phyloP scores from a whole-genome alignment of 2,113 vertebrate genomes.

The Gallinago media region DNA sequence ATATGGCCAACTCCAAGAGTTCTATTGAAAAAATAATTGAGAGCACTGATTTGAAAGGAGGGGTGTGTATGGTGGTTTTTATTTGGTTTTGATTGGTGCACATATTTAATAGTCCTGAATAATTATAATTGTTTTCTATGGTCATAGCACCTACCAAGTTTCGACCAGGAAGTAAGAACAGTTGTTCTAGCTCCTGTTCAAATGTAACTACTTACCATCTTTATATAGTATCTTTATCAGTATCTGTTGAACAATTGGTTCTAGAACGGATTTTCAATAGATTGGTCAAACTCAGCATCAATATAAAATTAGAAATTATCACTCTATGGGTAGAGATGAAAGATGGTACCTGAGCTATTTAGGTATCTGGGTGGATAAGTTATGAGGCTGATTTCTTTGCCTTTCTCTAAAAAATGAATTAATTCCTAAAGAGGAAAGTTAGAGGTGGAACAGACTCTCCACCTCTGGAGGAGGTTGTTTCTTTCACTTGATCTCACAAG shows the following conservation, averaged over 20 bases:
- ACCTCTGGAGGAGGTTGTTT: background rate
- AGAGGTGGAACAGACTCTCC: background rate
- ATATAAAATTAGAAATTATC: background rate
- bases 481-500: background rate
- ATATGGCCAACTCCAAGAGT: background rate
- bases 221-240: background rate
- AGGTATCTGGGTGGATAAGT: background rate
- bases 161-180: background rate
- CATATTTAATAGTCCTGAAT: background rate
- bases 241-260: background rate
- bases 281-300: background rate
- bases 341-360: background rate
- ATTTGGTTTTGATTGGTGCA: background rate
- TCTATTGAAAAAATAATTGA: background rate
- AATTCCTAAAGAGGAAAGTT: background rate
- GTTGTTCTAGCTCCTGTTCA: background rate
- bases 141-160: background rate
- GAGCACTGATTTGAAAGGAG: background rate
- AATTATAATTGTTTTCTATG: background rate
- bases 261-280: background rate
- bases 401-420: background rate
- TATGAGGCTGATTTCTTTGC: background rate
- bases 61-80: accelerated
- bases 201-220: background rate
- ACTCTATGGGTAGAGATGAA: background rate